Base-by-base conservation (phyloP, 1,140 invertebrate genomes). In the Parasteatoda tepidariorum region DNA sequence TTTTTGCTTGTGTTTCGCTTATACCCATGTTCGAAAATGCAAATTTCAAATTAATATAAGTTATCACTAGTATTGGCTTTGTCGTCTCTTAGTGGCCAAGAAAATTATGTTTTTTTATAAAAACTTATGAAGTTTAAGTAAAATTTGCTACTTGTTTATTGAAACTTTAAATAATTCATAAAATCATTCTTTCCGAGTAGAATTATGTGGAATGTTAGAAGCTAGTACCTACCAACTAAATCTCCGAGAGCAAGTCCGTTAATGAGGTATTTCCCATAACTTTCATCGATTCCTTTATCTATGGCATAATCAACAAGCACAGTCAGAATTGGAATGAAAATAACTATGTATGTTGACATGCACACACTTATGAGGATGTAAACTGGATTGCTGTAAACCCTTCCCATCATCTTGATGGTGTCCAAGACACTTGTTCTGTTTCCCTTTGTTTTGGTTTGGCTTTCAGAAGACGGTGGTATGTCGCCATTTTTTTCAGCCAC, bases 281-380 rank as follows among this genome's bases (percentile, higher is more conserved):
- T 4, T 78, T 78, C 74, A 0, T 33, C n/a, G 6, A 78, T 66
- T 15, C 74, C 74, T 54, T 78, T 78, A 22, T 78, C 74, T 13
- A 31, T 78, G 22, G 61, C 33, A 41, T 78, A 78, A 22, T 78
- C 74, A 34, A 78, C 74, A 9, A 78, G 64, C 18, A 64, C 59
- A 2, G 74, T 67, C 2, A 78, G 38, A 18, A 78, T 78, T 18
- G 74, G 74, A 24, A 66, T 66, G 30, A 78, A 78, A 11, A 78
- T 78, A 34, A 78, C 1, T 13, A 78, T 31, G 30, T 78, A 78
- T 4, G 62, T 57, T 1, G 62, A 31, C 74, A 78, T 78, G 7
- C 74, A 66, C 3, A 78, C 4, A 22, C 62, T 68, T 26, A 68
- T 81, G 3, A 81, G 66, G 7, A 81, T 31, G 24, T 68, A 81